Evolutionary conservation across 2,113 vertebrate genomes (phyloP), one percentile per base, ranked within the genome.

Genomic region (Paedocypris sp.): DNA sequence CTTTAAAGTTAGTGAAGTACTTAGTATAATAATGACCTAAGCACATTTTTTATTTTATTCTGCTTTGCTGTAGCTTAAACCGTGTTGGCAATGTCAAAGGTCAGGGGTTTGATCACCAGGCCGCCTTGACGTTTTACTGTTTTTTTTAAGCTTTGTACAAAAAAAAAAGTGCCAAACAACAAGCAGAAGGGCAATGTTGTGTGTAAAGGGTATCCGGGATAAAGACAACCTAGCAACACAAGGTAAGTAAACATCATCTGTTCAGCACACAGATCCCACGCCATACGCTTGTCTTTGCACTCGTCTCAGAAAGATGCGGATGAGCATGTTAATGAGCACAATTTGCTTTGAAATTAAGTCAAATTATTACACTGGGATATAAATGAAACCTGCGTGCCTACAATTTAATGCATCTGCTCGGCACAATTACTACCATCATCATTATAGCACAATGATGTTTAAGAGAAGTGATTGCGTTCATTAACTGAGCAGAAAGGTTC

Each of bases 271-370:
- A 35, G 56, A 46, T 77, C 76, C 72, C 73, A 67, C 33, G 69
- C 60, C 76, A 72, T 79, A 76, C 75, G 76, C 47, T 46, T 11
- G 16, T 9, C 46, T 54, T 45, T 67, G 60, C 53, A 72, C 60
- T 62, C 62, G 53, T 43, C 51, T 50, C 64, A 67, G 59, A 72
- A 68, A 73, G 63, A 58, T 68, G 69, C 71, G 77, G 73, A 65
- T 79, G 69, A 77, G 73, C 65, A 57, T 75, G 78, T 73, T 83
- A 81, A 83, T 83, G 77, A 77, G 80, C 69, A n/a, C 71, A 77
- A 77, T 81, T 76, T 76, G 75, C 73, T 76, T 69, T 79, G 72
- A 67, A 66, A 85, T 83, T 85, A 81, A 63, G 81, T 81, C 82
- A 72, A 50, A 81, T 85, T 80, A 82, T 84, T 84, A 75, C 62